Base-by-base conservation (phyloP, 2,888 invertebrate genomes). In the Zaprionus bogoriensis region DNA sequence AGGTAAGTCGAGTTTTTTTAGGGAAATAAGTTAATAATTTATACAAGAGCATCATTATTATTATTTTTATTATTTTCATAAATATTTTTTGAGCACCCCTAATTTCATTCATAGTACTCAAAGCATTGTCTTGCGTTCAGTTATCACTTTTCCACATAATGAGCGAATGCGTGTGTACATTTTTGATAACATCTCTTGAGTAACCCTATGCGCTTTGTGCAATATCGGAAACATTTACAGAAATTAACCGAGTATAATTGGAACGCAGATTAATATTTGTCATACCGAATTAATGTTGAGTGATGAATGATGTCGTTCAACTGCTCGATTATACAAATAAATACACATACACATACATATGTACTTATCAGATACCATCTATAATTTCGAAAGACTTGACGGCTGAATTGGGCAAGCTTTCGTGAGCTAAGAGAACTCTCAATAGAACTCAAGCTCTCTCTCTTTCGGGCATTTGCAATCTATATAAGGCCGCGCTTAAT, bases 1-100 rank as follows among this genome's bases (percentile, higher is more conserved):
- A 47, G 87, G 80, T 80, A 32, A 80, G 80, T 85, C 32, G 0
- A 5, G n/a, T n/a, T n/a, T n/a, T n/a, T n/a, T n/a, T n/a, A n/a
- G 17, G n/a, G 4, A 12, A n/a, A 36, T 14, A 12, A n/a, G n/a
- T n/a, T n/a, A n/a, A n/a, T n/a, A n/a, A 7, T 9, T 17, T 36
- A 7, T 9, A 7, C 7, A 12, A 32, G 32, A 14, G 2, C n/a
- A n/a, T n/a, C n/a, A n/a, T n/a, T n/a, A n/a, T n/a, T n/a, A n/a
- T n/a, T n/a, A n/a, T n/a, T n/a, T n/a, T n/a, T n/a, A n/a, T n/a
- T n/a, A 19, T 17, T 0, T 36, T 17, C 14, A 14, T 14, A 6
- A 36, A 2, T 3, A 17, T 0, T 14, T 10, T 9, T 17, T 7
- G 14, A 36, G 9, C 4, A 12, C 14, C 32, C 32, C 5, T 32